Base-by-base conservation (phyloP, 2,113 vertebrate species). In the Neogobius melanostomus region DNA sequence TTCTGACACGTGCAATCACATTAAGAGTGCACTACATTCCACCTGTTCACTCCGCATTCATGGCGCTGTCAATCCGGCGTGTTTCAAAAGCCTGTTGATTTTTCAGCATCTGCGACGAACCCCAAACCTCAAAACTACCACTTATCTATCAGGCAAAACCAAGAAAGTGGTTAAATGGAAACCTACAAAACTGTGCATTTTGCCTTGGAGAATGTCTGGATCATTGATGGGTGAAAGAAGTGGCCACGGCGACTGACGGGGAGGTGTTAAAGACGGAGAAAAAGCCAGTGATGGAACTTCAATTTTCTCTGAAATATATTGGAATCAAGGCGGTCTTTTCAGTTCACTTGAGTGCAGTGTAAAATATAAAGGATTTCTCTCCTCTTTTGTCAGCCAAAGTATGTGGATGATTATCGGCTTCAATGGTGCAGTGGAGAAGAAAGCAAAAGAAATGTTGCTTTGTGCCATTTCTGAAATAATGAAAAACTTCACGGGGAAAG, bases 71-170 rank as follows among this genome's bases (percentile, higher is more conserved):
- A 77, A 80, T 88, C 81, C 87, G 66, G 66, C 66, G 63, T 62
- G 77, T 86, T 86, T 85, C 75, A 82, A 86, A 88, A 81, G 82
- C 69, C 69, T 74, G 74, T 82, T 85, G 74, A 84, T 87, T 90
- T 63, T 87, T 72, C 11, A 76, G 66, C 80, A 70, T 17, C 11
- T 52, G 77, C 72, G 73, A 71, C 61, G 0, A 80, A 76, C 68
- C 7, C 21, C 52, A n/a, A n/a, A 16, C 59, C 21, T 53, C 46
- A 75, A 66, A 82, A 66, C 56, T 57, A 51, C 72, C 74, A 84
- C 72, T 74, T 68, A 81, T 65, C 66, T 57, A 66, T 81, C 64
- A 69, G 65, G 54, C 63, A 75, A 59, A 75, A 64, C 43, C 42
- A 5, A 53, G 47, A 76, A 47, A 75, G 71, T 59, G 60, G 42